Conservation (phyloP, 2,113 vertebrate species). For the Myrmecobius fasciatus region DNA sequence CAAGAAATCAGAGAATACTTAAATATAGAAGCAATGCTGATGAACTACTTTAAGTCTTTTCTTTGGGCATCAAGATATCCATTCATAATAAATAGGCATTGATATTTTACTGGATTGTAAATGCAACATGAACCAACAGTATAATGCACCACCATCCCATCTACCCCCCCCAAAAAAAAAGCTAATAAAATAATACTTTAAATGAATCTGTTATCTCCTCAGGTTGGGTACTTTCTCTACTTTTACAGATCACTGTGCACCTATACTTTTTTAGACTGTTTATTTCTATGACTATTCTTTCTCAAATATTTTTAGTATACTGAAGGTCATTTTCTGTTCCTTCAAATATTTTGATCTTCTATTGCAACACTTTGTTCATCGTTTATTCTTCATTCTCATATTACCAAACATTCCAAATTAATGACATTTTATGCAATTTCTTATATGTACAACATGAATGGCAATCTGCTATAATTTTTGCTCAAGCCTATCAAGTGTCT, state of each 20-base stretch:
- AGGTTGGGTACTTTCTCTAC: neutral
- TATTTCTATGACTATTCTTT: neutral
- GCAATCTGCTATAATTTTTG: neutral
- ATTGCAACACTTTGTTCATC: neutral
- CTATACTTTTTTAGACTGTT: neutral
- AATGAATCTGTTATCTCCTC: neutral
- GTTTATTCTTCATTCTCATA: neutral
- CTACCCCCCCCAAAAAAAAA: neutral
- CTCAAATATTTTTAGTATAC: neutral
- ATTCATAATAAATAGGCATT: neutral
- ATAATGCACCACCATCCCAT: neutral
- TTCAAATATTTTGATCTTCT: neutral
- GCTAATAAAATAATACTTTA: neutral
- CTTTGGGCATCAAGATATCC: neutral
- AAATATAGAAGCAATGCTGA: neutral
- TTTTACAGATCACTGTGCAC: neutral
- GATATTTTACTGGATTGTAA: neutral
- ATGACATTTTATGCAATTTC: neutral
- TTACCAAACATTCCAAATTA: neutral
- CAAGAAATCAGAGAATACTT: neutral
- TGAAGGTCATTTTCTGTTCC: neutral
- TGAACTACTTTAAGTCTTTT: neutral
- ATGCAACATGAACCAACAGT: neutral
- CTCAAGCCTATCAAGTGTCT: neutral
- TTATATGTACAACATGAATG: neutral